These are phyloP conservation scores for Bothrops jararaca DNA, from an alignment of 2,113 vertebrate genomes.

Conservation along the genomic window DNA sequence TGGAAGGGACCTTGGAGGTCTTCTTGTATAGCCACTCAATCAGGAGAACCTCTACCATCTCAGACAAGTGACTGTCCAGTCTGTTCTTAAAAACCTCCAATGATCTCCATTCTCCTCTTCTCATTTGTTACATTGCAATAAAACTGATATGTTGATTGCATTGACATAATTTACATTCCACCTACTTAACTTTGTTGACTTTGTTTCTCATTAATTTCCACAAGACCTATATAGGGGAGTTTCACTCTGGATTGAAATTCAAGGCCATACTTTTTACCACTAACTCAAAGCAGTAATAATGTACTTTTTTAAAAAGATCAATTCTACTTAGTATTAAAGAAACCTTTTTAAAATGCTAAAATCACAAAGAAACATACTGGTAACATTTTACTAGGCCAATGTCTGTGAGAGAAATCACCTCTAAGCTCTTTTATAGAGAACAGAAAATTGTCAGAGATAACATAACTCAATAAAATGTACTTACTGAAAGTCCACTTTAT, in stretches of 20 bases:
- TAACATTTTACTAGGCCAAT: neutral
- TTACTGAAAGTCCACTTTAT: slow-evolving; percentile 21
- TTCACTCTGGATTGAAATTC: neutral
- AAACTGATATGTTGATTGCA: neutral
- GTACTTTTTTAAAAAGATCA: slow-evolving; percentile 25
- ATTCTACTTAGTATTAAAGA: neutral
- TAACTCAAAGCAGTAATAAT: slow-evolving; percentile 1
- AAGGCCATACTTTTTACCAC: neutral
- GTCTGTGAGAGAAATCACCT: neutral
- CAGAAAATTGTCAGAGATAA: slow-evolving; percentile 37
- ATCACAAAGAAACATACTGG: neutral
- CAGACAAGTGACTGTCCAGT: too few species aligned
- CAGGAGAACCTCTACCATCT: too few species aligned
- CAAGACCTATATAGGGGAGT: neutral
- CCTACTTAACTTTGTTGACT: neutral
- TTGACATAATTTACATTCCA: too few species aligned
- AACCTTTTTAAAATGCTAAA: neutral
- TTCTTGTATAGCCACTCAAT: too few species aligned
- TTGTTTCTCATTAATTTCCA: neutral
- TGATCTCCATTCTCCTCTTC: neutral
- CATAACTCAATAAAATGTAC: slow-evolving; percentile 32
- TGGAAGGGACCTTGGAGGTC: too few species aligned
- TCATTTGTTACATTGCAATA: too few species aligned
- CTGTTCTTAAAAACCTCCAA: too few species aligned
- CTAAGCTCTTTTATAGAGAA: neutral